Base-by-base conservation (phyloP, 2,113 vertebrate genomes). In the Oenanthe melanoleuca region DNA sequence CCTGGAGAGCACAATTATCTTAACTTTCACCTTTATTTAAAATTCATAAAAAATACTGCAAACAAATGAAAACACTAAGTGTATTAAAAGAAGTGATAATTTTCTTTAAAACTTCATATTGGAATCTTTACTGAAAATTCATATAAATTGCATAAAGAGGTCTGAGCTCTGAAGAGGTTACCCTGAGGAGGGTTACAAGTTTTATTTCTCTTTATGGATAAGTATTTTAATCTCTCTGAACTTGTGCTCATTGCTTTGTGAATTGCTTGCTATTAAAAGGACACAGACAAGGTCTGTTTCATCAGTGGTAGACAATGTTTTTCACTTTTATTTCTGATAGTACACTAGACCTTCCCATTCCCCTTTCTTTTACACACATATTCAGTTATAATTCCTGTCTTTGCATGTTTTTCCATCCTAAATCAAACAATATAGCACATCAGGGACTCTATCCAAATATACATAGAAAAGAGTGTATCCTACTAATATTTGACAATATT, bases 201-300 rank as follows among this genome's bases (percentile, higher is more conserved):
- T 94, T 90, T 96, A 83, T 93, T 94, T 73, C 25, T 63, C 88
- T 87, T 90, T 77, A 93, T 74, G 22, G 56, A 17, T 49, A 70
- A 64, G 71, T 67, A 38, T 92, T 96, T 89, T 92, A 82, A 78
- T 93, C 72, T 87, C 59, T 90, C 81, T 86, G 73, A 95, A 95
- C 70, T 87, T 80, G 33, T 64, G 44, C 26, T 80, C 24, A 44
- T 50, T 96, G 49, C 80, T 65, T 26, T 65, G 63, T 60, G 52
- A 75, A 81, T 57, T 65, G 53, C 64, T 80, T 71, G 81, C 81
- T 81, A 53, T 82, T 80, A 81, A 57, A 93, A 92, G 66, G 73
- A 92, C 34, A 81, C 37, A 66, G 72, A 12, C 49, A 94, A 88
- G 60, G n/a, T 93, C 92, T 85, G 52, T 95, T 93, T 92, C 44